Evolutionary conservation across 2,888 invertebrate genomes (phyloP).

Genomic region (Odontomyia ornata): DNA sequence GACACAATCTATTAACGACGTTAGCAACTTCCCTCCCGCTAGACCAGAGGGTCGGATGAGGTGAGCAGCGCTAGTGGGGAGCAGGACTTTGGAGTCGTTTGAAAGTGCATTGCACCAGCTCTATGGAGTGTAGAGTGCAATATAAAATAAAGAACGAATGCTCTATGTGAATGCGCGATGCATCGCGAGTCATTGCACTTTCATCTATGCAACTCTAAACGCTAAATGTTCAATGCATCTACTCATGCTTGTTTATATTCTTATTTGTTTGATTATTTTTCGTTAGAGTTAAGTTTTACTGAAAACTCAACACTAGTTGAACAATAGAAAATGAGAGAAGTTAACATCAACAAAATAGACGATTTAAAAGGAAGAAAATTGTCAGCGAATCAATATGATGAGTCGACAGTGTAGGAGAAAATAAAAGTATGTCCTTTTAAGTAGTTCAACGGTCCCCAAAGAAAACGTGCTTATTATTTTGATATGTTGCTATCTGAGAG

Average conservation of each 20-base stretch:
- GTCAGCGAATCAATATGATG: background rate
- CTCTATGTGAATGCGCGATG: background rate
- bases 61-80: background rate
- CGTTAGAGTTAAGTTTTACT: background rate
- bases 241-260: conserved; percentile 6
- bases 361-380: background rate
- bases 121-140: background rate
- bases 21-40: background rate
- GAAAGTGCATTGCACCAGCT: conserved; percentile 3
- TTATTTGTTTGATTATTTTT: background rate
- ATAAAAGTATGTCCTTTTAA: background rate
- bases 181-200: conserved; percentile 39
- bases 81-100: background rate
- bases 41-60: too few species aligned
- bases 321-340: background rate
- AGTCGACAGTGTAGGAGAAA: background rate
- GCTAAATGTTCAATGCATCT: conserved; percentile 16
- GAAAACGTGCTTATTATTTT: conserved; percentile 11
- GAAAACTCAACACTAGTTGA: background rate
- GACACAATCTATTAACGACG: conserved; percentile 32
- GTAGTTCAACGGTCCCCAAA: background rate
- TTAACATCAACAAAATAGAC: background rate
- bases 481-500: background rate
- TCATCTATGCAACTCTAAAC: conserved; percentile 26
- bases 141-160: background rate